A percentile compares a stretch with the other conserved stretches of the same genome.
These are phyloP conservation scores for human DNA, from an alignment of 2,113 vertebrate species.

Conservation along the genomic window DNA sequence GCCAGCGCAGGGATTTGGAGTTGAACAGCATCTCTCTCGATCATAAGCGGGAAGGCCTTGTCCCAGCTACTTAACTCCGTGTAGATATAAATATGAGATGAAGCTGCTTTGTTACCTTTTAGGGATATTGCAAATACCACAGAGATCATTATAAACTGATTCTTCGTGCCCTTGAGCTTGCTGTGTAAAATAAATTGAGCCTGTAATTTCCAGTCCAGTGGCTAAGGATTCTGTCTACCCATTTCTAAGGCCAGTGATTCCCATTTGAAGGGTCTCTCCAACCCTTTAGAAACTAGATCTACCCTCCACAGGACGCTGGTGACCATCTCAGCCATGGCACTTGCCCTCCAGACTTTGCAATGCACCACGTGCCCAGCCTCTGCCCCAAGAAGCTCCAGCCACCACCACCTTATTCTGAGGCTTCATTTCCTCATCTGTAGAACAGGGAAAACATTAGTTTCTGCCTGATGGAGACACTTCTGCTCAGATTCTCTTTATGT, in stretches of 20 bases:
- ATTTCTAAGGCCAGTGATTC: not conserved
- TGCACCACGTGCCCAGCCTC: not conserved
- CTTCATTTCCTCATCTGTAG: not conserved
- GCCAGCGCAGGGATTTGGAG: not conserved
- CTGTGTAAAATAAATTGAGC: conserved; percentile 12
- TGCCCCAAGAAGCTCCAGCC: not conserved
- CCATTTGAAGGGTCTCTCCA: not conserved
- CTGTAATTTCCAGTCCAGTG: not conserved
- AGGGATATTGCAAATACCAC: conserved; percentile 43
- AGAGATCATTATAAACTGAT: conserved; percentile 37
- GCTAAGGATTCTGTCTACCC: not conserved
- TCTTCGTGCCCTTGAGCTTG: conserved; percentile 24
- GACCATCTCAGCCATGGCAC: not conserved
- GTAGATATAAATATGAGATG: conserved; percentile 19
- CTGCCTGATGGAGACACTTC: not conserved
- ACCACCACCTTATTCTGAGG: not conserved
- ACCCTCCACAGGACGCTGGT: not conserved
- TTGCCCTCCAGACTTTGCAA: not conserved
- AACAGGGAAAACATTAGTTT: not conserved
- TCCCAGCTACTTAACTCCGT: not conserved
- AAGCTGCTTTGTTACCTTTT: conserved; percentile 60
- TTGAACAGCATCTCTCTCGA: not conserved
- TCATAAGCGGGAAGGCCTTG: not conserved
- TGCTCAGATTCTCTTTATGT: not conserved
- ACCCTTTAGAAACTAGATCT: not conserved